Conservation (phyloP, 2,113 vertebrate species). For the Psilopogon haemacephalus region DNA sequence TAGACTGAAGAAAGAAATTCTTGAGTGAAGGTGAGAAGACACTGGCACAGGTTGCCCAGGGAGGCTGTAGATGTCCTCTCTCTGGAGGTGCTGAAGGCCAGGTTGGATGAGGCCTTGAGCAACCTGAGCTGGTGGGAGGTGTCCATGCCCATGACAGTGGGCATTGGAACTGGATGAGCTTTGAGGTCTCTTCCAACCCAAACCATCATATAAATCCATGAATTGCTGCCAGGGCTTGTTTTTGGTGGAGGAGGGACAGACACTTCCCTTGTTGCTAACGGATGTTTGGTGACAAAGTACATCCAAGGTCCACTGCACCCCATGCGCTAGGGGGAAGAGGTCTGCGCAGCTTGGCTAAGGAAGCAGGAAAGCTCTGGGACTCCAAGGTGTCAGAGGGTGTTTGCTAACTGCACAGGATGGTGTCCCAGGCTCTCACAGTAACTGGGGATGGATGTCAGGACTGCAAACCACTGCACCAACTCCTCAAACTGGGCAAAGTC, state of each 20-base stretch:
- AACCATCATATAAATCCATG: not conserved
- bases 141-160: too few relatives aligned
- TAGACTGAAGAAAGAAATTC: too few relatives aligned
- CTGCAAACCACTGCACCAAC: not conserved
- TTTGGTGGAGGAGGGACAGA: not conserved
- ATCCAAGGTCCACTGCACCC: not conserved
- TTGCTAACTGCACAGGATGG: too few relatives aligned
- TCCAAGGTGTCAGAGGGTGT: not conserved
- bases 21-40: too few relatives aligned
- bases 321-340: rapidly evolving
- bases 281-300: not conserved
- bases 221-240: rapidly evolving
- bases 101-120: too few relatives aligned
- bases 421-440: not conserved
- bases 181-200: too few relatives aligned
- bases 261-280: not conserved
- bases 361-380: not conserved
- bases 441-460: not conserved
- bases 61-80: too few relatives aligned
- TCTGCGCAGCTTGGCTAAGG: not conserved
- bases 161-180: too few relatives aligned
- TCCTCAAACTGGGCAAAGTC: not conserved
- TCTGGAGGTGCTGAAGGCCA: too few relatives aligned
- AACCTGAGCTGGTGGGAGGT: too few relatives aligned
- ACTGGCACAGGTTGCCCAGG: too few relatives aligned